Conservation (phyloP, 2,888 invertebrate genomes). For the Strigamia crassipes region DNA sequence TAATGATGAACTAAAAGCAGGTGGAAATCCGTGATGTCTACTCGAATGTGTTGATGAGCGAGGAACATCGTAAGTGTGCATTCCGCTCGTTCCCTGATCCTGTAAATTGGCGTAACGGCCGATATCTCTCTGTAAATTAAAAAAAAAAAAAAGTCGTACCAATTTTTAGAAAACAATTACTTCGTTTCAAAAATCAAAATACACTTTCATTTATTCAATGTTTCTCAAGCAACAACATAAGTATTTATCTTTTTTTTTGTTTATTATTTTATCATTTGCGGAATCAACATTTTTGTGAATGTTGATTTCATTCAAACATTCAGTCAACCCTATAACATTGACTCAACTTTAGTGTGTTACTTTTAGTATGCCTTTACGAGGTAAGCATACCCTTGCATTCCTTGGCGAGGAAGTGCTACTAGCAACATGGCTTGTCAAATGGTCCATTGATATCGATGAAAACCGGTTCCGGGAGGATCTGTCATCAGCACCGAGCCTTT, state of each 20-base stretch:
- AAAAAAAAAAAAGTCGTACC: not conserved
- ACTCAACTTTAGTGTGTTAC: conserved; percentile 17
- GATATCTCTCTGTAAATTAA: not conserved
- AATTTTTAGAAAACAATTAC: not conserved
- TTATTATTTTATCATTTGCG: not conserved
- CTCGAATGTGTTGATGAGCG: conserved; percentile 52
- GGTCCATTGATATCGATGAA: conserved; percentile 47
- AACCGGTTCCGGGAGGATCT: conserved; percentile 45
- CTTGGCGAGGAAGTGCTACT: conserved; percentile 41
- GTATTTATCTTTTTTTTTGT: not conserved
- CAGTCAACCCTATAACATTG: not conserved
- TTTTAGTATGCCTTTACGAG: conserved; percentile 21
- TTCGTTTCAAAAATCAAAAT: not conserved
- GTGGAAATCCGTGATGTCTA: not conserved
- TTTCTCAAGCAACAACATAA: conserved; percentile 21
- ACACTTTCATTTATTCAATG: not conserved
- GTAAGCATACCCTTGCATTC: conserved; percentile 27
- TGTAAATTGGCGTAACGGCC: not conserved
- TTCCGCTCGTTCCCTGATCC: not conserved
- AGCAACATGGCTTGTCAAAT: conserved; percentile 46
- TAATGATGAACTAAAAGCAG: conserved; percentile 18
- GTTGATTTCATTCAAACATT: conserved; percentile 10
- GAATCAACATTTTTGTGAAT: not conserved
- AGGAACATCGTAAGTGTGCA: conserved; percentile 50
- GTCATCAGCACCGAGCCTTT: conserved; percentile 46